These are phyloP conservation scores for Pluvialis apricaria DNA, from an alignment of 2,113 vertebrate genomes.

Conservation along the genomic window DNA sequence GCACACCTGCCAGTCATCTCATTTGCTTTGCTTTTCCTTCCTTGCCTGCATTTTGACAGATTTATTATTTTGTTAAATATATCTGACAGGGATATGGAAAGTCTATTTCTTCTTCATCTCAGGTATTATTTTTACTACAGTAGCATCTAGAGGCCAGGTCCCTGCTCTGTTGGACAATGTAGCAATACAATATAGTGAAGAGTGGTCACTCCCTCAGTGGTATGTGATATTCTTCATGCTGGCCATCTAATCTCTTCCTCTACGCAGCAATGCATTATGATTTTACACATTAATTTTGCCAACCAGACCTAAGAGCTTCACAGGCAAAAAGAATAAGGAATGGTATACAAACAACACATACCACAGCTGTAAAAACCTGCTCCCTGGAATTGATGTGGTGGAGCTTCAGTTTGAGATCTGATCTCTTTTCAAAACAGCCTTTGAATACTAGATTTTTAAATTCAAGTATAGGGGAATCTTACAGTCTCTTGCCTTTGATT, in stretches of 20 bases:
- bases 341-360: not conserved
- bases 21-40: not conserved
- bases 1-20: not conserved
- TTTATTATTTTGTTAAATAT: not conserved
- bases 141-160: not conserved
- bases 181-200: not conserved
- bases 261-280: not conserved
- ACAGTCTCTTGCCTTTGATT: not conserved
- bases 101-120: not conserved
- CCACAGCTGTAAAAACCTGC: not conserved
- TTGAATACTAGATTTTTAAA: not conserved
- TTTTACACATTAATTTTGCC: not conserved
- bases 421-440: not conserved
- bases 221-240: not conserved
- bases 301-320: not conserved
- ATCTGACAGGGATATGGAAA: not conserved
- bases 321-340: not conserved
- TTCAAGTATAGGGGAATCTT: not conserved
- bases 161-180: not conserved
- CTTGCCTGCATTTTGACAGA: not conserved
- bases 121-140: not conserved
- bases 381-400: not conserved
- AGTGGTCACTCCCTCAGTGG: not conserved
- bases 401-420: not conserved
- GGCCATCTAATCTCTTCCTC: not conserved